Evolutionary conservation across 1,140 invertebrate species (phyloP), one percentile per base, ranked within the genome.

Genomic region (Panonychus citri): DNA sequence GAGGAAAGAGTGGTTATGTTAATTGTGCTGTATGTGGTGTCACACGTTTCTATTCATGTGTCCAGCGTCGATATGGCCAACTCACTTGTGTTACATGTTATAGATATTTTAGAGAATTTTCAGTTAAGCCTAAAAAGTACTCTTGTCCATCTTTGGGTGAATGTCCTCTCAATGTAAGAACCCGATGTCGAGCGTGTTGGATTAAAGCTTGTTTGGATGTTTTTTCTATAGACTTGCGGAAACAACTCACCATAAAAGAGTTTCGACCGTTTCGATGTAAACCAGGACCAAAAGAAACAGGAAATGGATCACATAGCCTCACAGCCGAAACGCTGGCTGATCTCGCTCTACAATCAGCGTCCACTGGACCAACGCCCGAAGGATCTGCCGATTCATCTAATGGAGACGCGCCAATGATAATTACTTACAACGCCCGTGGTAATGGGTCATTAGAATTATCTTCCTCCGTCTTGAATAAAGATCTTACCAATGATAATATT

Each of bases 1-100:
- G 52, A 5, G 39, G 21, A 1, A 54, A 54, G 27, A 43, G 54
- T 25, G 58, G 58, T 26, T 57, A 39, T 40, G 58, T 59, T 13
- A 59, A 53, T 26, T 59, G 58, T 49, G 58, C 59, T 28, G 58
- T 59, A 25, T 59, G 58, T 56, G 48, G 54, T 17, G 39, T 59
- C 25, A 59, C 58, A 15, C 26, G 48, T 39, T 59, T 49, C 37
- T 59, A 59, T 53, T 59, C 58, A n/a, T 54, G 55, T 42, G 55
- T 59, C 19, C 46, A 46, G 15, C 58, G 58, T 27, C 58, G 58
- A 13, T 59, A 59, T 51, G 58, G 58, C 30, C 52, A 54, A 19
- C 37, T 37, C 3, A 54, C 52, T 37, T 54, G 52, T 42, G 52
- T 54, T 13, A 54, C 57, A 13, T 59, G 58, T 53, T 58, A 58